Evolutionary conservation across 1,140 invertebrate species (phyloP).

Genomic region (Ceratosolen solmsi): DNA sequence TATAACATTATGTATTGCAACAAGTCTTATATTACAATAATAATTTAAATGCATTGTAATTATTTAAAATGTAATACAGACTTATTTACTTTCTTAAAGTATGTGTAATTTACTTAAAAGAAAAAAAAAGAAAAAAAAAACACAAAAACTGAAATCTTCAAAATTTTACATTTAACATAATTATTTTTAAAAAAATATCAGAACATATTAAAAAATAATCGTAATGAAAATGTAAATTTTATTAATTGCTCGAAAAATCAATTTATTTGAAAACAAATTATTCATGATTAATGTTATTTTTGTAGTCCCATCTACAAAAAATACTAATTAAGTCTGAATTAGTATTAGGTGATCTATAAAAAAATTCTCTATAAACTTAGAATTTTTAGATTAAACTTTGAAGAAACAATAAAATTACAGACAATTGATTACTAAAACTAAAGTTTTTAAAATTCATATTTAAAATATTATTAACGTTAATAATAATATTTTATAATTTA

Average conservation of each 20-base stretch:
- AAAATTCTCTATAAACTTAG: no score
- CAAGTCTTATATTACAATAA: not conserved
- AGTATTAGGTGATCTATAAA: conserved; percentile 3
- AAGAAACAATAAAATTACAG: not conserved
- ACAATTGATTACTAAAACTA: not conserved
- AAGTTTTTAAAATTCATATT: no score
- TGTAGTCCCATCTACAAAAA: not conserved
- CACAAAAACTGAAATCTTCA: no score
- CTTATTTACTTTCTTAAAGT: no score
- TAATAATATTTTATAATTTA: conserved; percentile 5
- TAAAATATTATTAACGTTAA: no score
- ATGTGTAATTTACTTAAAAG: no score
- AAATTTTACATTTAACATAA: no score
- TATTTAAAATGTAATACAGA: not conserved
- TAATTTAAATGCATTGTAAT: not conserved
- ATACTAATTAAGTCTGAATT: conserved; percentile 5
- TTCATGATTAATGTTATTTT: not conserved
- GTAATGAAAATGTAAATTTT: not conserved
- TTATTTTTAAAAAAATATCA: no score
- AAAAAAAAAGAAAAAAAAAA: no score
- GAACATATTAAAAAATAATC: no score
- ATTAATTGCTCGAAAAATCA: not conserved
- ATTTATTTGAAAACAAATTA: not conserved
- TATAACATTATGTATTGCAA: not conserved
- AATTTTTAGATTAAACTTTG: not conserved